These are phyloP conservation scores for mouse (Mus musculus) DNA, from an alignment of 2,113 vertebrate genomes.

Conservation along the genomic window GRCm39 chr11:80201501-80202000, in stretches of 20 bases:
- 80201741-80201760: background rate
- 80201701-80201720: background rate
- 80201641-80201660: background rate
- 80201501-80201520: background rate
- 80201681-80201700: background rate
- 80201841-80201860: background rate
- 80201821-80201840: background rate
- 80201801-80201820: no score
- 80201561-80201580: background rate
- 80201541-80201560: background rate
- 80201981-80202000: background rate
- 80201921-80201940: background rate
- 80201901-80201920: background rate
- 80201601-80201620: background rate
- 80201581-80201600: background rate
- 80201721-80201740: background rate
- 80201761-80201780: background rate
- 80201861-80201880: background rate
- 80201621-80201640: slow-evolving; percentile 45
- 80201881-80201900: background rate
- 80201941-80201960: background rate
- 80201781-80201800: background rate
- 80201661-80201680: slow-evolving; percentile 6
- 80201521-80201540: background rate
- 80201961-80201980: background rate